These are phyloP conservation scores for Tricholauxania praeusta DNA, from an alignment of 2,888 invertebrate genomes.

Conservation along the genomic window DNA sequence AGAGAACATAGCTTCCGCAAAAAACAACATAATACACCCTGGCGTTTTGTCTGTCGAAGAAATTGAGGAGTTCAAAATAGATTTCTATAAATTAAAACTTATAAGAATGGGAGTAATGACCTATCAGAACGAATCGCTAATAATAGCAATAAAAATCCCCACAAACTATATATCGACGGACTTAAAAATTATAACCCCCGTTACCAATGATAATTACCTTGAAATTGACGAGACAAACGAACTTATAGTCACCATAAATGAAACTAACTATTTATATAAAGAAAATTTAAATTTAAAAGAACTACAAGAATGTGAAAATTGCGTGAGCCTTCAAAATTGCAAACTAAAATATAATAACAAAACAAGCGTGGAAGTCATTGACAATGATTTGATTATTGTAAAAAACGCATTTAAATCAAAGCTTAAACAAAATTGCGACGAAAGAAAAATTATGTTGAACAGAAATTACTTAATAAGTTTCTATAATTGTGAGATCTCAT, in stretches of 20 bases:
- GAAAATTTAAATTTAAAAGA: conserved; percentile 6
- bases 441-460: conserved; percentile 12
- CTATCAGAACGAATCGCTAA: conserved; percentile 24
- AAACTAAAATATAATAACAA: background rate
- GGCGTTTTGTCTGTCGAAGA: conserved; percentile 23
- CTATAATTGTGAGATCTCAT: background rate
- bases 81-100: conserved; percentile 31
- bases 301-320: background rate
- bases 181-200: background rate
- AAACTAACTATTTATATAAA: background rate
- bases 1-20: conserved; percentile 31
- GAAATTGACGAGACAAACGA: conserved; percentile 1
- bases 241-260: background rate
- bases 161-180: conserved; percentile 7
- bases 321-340: background rate
- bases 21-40: conserved; percentile 22
- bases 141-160: conserved; percentile 32
- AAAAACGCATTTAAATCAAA: conserved; percentile 20
- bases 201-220: conserved; percentile 3
- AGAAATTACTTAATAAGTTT: conserved; percentile 30
- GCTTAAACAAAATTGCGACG: too few species aligned
- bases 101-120: conserved; percentile 33
- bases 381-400: conserved; percentile 28
- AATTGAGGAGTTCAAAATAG: conserved; percentile 30
- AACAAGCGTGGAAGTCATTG: conserved; percentile 5